phyloP scores from a whole-genome alignment of 2,888 invertebrate genomes.

The Cylloceria caligata region DNA sequence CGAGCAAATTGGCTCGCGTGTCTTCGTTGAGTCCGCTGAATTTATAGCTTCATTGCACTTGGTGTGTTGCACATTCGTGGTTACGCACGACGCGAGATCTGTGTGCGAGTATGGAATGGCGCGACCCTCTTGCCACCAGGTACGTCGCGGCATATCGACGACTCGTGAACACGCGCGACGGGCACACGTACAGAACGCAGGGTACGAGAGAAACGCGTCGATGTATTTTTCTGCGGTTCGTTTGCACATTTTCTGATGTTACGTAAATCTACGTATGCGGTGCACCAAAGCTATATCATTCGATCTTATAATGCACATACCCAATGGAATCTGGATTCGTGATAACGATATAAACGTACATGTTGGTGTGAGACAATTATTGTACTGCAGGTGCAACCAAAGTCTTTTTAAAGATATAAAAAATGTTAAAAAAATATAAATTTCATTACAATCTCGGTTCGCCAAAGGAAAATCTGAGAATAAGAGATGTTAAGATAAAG shows the following conservation, averaged over 20 bases:
- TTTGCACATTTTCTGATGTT: conserved; percentile 60
- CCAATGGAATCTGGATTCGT: conserved; percentile 26
- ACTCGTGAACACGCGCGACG: conserved; percentile 55
- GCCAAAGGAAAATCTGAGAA: not conserved
- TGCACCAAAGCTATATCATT: not conserved
- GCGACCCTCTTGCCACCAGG: conserved; percentile 30
- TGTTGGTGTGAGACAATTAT: not conserved
- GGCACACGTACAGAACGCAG: conserved; percentile 54
- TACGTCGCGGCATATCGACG: conserved; percentile 51
- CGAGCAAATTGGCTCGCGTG: conserved; percentile 81
- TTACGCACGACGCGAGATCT: conserved; percentile 51
- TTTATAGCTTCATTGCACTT: conserved; percentile 83
- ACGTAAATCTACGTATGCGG: conserved; percentile 67
- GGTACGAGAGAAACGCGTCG: conserved; percentile 38
- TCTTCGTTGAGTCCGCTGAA: conserved; percentile 77
- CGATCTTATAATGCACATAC: conserved; percentile 32
- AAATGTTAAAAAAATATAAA: not conserved
- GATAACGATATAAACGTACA: conserved; percentile 30
- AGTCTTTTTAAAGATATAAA: conserved; percentile 3
- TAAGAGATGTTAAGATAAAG: not conserved
- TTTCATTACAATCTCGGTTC: not conserved
- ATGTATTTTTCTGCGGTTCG: conserved; percentile 56
- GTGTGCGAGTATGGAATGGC: conserved; percentile 22
- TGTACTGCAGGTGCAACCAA: conserved; percentile 21
- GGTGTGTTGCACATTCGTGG: conserved; percentile 70